Evolutionary conservation across 2,888 invertebrate species (phyloP).

Genomic region (Geotrupes spiniger): DNA sequence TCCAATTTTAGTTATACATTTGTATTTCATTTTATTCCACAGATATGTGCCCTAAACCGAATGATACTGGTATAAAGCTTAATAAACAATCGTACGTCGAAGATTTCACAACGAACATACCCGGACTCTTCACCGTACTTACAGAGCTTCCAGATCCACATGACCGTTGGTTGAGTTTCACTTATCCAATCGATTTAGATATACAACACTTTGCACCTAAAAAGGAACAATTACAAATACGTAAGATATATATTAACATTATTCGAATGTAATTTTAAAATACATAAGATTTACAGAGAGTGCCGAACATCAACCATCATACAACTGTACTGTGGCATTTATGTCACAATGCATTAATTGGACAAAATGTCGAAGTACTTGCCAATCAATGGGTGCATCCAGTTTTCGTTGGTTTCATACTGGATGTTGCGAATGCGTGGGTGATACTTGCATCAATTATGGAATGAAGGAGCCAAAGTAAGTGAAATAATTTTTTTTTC

Average conservation of each 20-base stretch:
- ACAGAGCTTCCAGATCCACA: slow-evolving; percentile 75
- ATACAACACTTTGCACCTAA: slow-evolving; percentile 63
- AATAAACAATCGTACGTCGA: slow-evolving; percentile 83
- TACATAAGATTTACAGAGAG: slow-evolving; percentile 63
- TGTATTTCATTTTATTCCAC: no score
- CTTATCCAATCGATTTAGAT: slow-evolving; percentile 75
- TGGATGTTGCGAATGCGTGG: slow-evolving; percentile 92
- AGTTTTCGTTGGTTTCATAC: slow-evolving; percentile 92
- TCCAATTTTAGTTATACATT: background rate
- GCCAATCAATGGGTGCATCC: slow-evolving; percentile 79
- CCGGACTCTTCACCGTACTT: slow-evolving; percentile 78
- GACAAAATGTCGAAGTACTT: slow-evolving; percentile 81
- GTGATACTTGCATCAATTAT: slow-evolving; percentile 83
- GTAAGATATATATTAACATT: no score
- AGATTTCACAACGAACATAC: slow-evolving; percentile 76
- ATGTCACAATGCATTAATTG: slow-evolving; percentile 86
- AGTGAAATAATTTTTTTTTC: slow-evolving; percentile 14
- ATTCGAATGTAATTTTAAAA: no score
- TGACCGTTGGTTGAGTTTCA: slow-evolving; percentile 81
- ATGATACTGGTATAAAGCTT: slow-evolving; percentile 67
- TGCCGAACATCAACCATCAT: slow-evolving; percentile 49
- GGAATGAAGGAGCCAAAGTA: slow-evolving; percentile 84
- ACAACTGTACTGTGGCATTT: slow-evolving; percentile 90
- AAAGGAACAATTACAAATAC: slow-evolving; percentile 63
- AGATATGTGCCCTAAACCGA: slow-evolving; percentile 89